phyloP scores from a whole-genome alignment of 2,113 vertebrate species.

The Tautogolabrus adspersus region DNA sequence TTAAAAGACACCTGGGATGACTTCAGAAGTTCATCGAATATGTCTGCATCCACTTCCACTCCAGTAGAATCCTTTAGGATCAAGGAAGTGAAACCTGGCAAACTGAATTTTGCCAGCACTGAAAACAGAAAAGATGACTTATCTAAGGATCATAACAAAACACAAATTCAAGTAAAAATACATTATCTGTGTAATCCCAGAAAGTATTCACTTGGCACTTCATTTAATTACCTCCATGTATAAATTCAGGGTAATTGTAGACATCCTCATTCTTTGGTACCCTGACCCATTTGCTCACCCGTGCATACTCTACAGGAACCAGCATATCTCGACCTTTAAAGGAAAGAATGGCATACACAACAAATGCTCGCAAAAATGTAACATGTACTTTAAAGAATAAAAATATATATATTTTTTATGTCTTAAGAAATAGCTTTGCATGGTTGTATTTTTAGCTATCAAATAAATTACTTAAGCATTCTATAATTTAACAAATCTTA shows the following conservation, averaged over 20 bases:
- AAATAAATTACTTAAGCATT: no score
- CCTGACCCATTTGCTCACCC: constrained; percentile 3
- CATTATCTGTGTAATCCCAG: not conserved
- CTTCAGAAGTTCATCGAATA: constrained; percentile 23
- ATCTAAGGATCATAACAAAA: not conserved
- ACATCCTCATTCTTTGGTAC: not conserved
- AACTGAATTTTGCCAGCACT: constrained; percentile 1
- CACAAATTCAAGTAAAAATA: no score
- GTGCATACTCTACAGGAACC: not conserved
- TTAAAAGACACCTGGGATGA: constrained; percentile 21
- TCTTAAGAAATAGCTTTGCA: no score
- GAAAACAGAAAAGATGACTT: constrained; percentile 4
- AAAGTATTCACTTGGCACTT: not conserved
- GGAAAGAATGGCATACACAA: no score
- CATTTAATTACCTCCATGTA: constrained; percentile 1
- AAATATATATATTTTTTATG: no score
- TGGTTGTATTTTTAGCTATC: no score
- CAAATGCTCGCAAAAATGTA: no score
- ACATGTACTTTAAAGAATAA: no score
- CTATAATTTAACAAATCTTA: no score
- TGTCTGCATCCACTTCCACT: constrained; percentile 12
- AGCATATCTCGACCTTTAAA: not conserved
- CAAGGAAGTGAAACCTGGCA: constrained; percentile 12
- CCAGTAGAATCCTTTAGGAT: constrained; percentile 8
- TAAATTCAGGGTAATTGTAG: not conserved